Conservation (phyloP, 2,797 vertebrate genomes). For the Clarias platycephalus region DNA sequence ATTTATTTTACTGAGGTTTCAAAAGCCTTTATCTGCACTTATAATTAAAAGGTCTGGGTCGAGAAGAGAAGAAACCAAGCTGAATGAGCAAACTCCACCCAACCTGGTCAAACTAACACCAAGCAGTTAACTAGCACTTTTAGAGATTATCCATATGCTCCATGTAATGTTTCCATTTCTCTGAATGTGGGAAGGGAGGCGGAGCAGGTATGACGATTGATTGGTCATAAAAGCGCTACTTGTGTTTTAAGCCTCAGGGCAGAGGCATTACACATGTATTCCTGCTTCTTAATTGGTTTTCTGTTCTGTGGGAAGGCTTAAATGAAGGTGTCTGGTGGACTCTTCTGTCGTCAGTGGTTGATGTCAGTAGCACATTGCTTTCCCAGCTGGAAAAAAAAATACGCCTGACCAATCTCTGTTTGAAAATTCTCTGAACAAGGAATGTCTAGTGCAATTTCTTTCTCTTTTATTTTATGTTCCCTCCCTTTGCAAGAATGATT, state of each 20-base stretch:
- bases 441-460: conserved; percentile 69
- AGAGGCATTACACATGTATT: conserved; percentile 54
- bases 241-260: conserved; percentile 43
- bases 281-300: conserved; percentile 71
- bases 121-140: conserved; percentile 64
- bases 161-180: conserved; percentile 62
- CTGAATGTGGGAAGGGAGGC: conserved; percentile 49
- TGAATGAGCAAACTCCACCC: conserved; percentile 64
- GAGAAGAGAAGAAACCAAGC: conserved; percentile 61
- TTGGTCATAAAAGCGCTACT: conserved; percentile 52
- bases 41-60: conserved; percentile 62
- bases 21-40: conserved; percentile 78
- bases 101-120: conserved; percentile 63
- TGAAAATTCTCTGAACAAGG: conserved; percentile 73
- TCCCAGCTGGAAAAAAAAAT: conserved; percentile 69
- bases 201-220: conserved; percentile 50
- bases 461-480: conserved; percentile 58
- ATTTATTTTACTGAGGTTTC: conserved; percentile 75
- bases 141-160: conserved; percentile 64
- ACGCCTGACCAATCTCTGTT: conserved; percentile 76
- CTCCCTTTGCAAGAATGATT: conserved; percentile 67
- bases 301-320: conserved; percentile 66
- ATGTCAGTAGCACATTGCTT: conserved; percentile 81
- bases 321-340: conserved; percentile 73
- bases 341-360: conserved; percentile 74